Base-by-base conservation (phyloP, 2,888 invertebrate species). In the Pristionchus exspectatus region DNA sequence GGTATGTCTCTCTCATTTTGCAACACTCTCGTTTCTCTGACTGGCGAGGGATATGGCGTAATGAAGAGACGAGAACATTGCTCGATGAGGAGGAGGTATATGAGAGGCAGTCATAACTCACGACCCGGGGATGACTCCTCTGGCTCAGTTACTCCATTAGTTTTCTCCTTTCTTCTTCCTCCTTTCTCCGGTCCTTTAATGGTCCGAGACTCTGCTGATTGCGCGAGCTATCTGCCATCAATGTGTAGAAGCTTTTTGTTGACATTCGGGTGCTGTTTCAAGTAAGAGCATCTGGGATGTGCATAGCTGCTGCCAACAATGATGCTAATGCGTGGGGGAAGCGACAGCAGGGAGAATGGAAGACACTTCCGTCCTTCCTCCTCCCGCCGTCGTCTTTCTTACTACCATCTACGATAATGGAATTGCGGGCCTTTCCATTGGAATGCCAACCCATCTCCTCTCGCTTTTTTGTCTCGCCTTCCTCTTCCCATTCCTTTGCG, bases 331-430 rank as follows among this genome's bases (percentile, higher is more conserved):
- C 9, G 44, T 9, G 44, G 44, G 12, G 44, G 12, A 50, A 50
- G 44, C 3, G 12, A 9, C 44, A 50, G 44, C 12, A 50, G n/a
- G n/a, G n/a, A 38, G 44, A 50, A 50, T 69, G 14, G 69, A 27
- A 12, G 69, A 30, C 30, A n/a, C 30, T 16, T 24, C 63, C 21
- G 21, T 30, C 54, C n/a, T 33, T 50, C n/a, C 81, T 81, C 81
- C 33, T 24, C 38, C 44, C 7, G 18, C n/a, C 44, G 12, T n/a
- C 38, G 30, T 21, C 84, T 84, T 84, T 50, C 84, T 84, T 21
- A 38, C 38, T 69, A 1, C 74, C 74, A 74, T 74, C 38, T 74
- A 33, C 74, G 74, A 74, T 74, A 74, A 74, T 74, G 74, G 74
- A 74, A 74, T 74, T 74, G 16, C 4, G 33, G 18, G 5, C 74